Evolutionary conservation across 30 jellyfish, hydroid and myxozoan species (phyloP).

Genomic region (Aurelia aurita): DNA sequence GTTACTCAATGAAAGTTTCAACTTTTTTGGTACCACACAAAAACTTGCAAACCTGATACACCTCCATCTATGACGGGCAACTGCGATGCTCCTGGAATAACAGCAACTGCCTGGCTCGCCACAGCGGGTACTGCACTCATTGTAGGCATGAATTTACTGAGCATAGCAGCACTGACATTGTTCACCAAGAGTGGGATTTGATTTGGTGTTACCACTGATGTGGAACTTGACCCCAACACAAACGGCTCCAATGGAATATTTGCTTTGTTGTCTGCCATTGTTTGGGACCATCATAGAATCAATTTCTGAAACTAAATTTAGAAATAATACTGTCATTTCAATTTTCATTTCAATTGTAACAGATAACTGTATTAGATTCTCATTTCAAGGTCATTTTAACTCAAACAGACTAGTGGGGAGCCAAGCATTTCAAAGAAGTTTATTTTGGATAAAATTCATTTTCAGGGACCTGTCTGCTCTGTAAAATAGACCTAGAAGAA

Average conservation of each 20-base stretch:
- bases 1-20: no score
- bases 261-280: constrained; percentile 47
- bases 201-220: constrained; percentile 53
- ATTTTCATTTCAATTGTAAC: not conserved
- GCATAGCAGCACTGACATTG: constrained; percentile 71
- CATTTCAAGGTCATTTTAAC: no score
- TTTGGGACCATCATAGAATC: constrained; percentile 10
- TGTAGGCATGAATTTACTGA: constrained; percentile 66
- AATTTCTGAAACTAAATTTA: no score
- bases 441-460: no score
- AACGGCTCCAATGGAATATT: constrained; percentile 44
- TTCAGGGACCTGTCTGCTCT: no score
- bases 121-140: constrained; percentile 46
- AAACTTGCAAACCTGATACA: no score
- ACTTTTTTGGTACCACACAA: no score
- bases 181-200: constrained; percentile 65
- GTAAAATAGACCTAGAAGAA: no score
- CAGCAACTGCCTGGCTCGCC: constrained; percentile 75
- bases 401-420: no score
- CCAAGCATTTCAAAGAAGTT: no score
- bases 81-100: constrained; percentile 63
- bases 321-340: no score
- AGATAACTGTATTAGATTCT: not conserved
- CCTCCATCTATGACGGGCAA: constrained; percentile 58
- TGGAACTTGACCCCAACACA: constrained; percentile 24